Percentiles rank a stretch among this genome's conserved stretches.
phyloP scores from a whole-genome alignment of 1,140 invertebrate species.

The Varroa destructor region DNA sequence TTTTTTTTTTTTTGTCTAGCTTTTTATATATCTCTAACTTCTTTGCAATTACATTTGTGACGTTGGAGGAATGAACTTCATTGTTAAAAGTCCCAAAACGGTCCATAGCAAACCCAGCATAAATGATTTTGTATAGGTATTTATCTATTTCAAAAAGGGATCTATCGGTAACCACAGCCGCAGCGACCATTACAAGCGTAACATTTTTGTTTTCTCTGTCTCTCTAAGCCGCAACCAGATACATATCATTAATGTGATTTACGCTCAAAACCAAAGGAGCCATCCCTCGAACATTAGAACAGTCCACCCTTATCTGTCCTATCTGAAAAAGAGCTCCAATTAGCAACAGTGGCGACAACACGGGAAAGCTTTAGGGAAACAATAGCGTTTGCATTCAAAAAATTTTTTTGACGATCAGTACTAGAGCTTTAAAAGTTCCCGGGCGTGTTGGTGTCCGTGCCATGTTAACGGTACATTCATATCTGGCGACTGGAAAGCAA shows the following conservation, averaged over 20 bases:
- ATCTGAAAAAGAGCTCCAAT: constrained; percentile 30
- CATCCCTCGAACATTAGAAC: constrained; percentile 37
- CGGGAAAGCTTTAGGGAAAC: too few species aligned
- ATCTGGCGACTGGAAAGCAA: too few species aligned
- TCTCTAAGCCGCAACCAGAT: constrained; percentile 83
- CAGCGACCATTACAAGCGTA: constrained; percentile 83
- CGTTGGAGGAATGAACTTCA: constrained; percentile 81
- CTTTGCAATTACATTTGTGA: constrained; percentile 57
- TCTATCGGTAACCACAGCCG: constrained; percentile 84
- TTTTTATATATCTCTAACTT: background rate
- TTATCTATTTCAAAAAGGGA: constrained; percentile 73
- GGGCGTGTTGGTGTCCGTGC: too few species aligned
- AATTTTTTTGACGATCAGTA: too few species aligned
- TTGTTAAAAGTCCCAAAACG: constrained; percentile 93
- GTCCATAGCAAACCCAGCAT: constrained; percentile 82
- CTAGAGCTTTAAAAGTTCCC: too few species aligned
- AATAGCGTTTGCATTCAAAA: too few species aligned
- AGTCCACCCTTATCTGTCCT: constrained; percentile 36
- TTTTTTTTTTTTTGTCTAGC: constrained; percentile 37
- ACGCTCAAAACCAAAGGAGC: constrained; percentile 34
- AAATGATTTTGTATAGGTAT: constrained; percentile 86
- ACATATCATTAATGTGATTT: constrained; percentile 50
- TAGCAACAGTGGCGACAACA: background rate
- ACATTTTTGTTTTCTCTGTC: constrained; percentile 86
- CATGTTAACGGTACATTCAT: too few species aligned